Percentiles rank a stretch among this genome's conserved stretches.
Evolutionary conservation across 2,888 invertebrate species (phyloP).

Genomic region (Andricus curvator): DNA sequence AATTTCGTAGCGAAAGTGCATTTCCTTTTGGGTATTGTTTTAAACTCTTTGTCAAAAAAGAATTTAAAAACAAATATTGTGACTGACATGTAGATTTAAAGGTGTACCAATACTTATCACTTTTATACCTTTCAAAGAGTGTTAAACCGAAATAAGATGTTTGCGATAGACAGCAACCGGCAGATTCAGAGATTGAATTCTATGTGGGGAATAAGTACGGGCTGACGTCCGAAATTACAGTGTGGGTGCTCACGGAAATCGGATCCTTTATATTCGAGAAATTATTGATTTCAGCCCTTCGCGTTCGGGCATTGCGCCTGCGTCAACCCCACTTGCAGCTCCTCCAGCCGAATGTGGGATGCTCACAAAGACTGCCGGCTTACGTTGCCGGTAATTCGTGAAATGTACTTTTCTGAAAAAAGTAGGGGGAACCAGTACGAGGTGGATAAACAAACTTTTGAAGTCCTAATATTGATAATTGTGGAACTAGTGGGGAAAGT

Average conservation of each 20-base stretch:
- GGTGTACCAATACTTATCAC: conserved; percentile 12
- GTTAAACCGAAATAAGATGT: neutral
- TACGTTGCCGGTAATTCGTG: neutral
- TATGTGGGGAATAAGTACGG: neutral
- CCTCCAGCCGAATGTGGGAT: neutral
- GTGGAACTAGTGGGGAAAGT: too few relatives aligned
- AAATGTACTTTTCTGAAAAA: neutral
- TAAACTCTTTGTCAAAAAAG: neutral
- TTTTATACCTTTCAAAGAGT: conserved; percentile 15
- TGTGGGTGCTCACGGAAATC: conserved; percentile 53
- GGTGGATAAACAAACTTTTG: too few relatives aligned
- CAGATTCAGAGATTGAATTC: neutral
- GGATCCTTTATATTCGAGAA: conserved; percentile 69
- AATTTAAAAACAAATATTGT: neutral
- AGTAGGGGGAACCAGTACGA: too few relatives aligned
- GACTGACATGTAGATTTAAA: conserved; percentile 8
- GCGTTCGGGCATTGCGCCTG: neutral
- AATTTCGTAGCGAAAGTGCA: conserved; percentile 14
- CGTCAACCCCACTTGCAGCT: conserved; percentile 8
- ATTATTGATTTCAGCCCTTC: conserved; percentile 65
- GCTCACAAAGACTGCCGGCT: neutral
- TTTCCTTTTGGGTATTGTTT: neutral
- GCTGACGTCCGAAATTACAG: conserved; percentile 39
- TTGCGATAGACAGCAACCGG: conserved; percentile 3
- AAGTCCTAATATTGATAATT: too few relatives aligned